phyloP scores from a whole-genome alignment of 2,888 invertebrate genomes.

The Drosophila anomalata region DNA sequence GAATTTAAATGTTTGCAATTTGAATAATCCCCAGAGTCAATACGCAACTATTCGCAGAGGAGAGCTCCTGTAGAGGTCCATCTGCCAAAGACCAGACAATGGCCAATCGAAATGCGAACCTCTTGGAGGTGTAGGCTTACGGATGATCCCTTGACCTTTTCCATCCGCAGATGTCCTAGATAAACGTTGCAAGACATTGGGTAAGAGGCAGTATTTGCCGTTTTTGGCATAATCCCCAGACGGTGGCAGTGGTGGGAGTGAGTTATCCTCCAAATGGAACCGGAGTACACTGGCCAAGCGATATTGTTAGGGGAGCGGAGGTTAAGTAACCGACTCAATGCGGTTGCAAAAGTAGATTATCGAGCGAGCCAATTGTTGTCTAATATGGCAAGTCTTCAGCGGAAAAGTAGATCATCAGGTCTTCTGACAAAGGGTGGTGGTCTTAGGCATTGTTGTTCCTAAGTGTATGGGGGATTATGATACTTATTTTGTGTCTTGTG shows the following conservation, averaged over 20 bases:
- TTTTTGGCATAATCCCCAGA: constrained; percentile 17
- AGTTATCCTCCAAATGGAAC: constrained; percentile 23
- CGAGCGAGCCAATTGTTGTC: constrained; percentile 41
- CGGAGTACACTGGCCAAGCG: constrained; percentile 4
- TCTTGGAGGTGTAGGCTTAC: constrained; percentile 47
- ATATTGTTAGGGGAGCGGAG: constrained; percentile 19
- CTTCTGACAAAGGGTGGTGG: constrained; percentile 12
- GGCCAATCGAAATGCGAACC: constrained; percentile 30
- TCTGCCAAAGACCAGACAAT: constrained; percentile 27
- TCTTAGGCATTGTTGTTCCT: not conserved
- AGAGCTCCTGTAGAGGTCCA: constrained; percentile 20
- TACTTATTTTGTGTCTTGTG: not conserved
- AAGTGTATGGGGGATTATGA: not conserved
- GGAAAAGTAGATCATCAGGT: constrained; percentile 31
- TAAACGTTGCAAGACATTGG: constrained; percentile 52
- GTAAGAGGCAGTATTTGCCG: constrained; percentile 21
- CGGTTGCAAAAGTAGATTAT: constrained; percentile 36
- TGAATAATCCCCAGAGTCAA: constrained; percentile 4
- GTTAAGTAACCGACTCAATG: constrained; percentile 10
- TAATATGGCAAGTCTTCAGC: constrained; percentile 27
- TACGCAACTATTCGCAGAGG: not conserved
- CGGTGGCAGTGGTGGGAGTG: constrained; percentile 24
- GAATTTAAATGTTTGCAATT: constrained; percentile 22
- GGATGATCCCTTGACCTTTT: constrained; percentile 67
- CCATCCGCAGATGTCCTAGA: constrained; percentile 48